Evolutionary conservation across 1,140 invertebrate genomes (phyloP).

Genomic region (Physella acuta): DNA sequence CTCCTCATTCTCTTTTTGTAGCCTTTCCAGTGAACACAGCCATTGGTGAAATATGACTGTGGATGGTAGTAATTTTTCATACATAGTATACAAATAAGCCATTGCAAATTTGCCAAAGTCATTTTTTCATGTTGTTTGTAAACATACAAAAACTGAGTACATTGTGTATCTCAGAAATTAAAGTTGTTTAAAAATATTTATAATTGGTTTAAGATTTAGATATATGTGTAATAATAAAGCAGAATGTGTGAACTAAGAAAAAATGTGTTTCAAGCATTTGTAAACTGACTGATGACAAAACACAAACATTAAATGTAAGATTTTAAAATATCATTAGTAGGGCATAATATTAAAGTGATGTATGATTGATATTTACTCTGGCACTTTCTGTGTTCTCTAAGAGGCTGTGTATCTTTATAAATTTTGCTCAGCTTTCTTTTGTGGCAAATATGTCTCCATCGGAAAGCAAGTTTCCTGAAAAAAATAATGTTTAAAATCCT

Average conservation of each 20-base stretch:
- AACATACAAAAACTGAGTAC: neutral
- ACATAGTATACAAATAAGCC: too few relatives aligned
- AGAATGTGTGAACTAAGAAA: neutral
- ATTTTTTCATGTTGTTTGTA: neutral
- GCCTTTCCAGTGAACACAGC: neutral
- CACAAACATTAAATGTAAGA: neutral
- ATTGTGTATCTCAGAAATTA: neutral
- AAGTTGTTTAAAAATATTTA: neutral
- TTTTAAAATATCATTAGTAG: neutral
- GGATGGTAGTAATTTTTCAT: too few relatives aligned
- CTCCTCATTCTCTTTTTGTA: neutral
- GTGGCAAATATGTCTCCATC: neutral
- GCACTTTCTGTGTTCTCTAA: neutral
- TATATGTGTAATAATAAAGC: neutral
- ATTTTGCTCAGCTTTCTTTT: neutral
- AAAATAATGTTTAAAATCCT: neutral
- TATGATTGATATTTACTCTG: neutral
- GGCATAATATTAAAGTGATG: neutral
- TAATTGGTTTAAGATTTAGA: neutral
- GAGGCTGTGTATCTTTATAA: neutral
- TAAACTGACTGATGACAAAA: neutral
- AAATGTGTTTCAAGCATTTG: neutral
- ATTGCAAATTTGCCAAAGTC: neutral
- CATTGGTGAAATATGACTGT: constrained; percentile 7
- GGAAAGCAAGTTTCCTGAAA: neutral